Percentiles rank a stretch among this genome's conserved stretches.
Conservation (phyloP, 2,113 vertebrate species). For the Piliocolobus tephrosceles region DNA sequence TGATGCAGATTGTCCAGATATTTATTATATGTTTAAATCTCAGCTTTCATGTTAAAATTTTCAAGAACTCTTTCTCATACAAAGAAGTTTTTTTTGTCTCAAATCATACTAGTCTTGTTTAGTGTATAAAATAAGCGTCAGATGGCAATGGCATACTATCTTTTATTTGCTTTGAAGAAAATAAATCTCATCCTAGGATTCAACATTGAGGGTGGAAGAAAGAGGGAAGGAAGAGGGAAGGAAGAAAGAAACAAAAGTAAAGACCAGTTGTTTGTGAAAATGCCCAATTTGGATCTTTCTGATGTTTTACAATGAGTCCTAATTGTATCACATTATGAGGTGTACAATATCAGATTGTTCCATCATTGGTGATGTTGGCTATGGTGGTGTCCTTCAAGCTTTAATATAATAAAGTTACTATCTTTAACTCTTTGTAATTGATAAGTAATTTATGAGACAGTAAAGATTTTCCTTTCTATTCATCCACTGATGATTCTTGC, state of each 20-base stretch:
- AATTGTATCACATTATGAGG: background rate
- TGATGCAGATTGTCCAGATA: background rate
- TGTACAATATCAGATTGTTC: background rate
- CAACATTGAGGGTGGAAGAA: background rate
- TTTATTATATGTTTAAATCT: background rate
- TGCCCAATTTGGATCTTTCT: background rate
- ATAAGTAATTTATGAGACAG: background rate
- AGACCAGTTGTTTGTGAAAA: background rate
- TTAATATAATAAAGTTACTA: background rate
- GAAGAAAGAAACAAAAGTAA: background rate
- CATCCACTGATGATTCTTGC: background rate
- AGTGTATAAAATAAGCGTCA: background rate
- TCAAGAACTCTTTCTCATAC: background rate
- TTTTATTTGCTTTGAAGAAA: conserved; percentile 15
- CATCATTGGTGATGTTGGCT: background rate
- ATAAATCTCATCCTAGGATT: background rate
- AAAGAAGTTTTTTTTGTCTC: background rate
- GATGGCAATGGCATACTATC: background rate
- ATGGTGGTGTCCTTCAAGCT: background rate
- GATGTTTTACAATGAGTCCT: background rate
- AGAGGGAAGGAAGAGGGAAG: no score
- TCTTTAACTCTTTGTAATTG: background rate
- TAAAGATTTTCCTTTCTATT: background rate
- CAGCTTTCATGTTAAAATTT: background rate
- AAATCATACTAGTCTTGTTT: background rate